Evolutionary conservation across 1,140 invertebrate genomes (phyloP), one percentile per base, ranked within the genome.

Genomic region (Aporrectodea caliginosa): DNA sequence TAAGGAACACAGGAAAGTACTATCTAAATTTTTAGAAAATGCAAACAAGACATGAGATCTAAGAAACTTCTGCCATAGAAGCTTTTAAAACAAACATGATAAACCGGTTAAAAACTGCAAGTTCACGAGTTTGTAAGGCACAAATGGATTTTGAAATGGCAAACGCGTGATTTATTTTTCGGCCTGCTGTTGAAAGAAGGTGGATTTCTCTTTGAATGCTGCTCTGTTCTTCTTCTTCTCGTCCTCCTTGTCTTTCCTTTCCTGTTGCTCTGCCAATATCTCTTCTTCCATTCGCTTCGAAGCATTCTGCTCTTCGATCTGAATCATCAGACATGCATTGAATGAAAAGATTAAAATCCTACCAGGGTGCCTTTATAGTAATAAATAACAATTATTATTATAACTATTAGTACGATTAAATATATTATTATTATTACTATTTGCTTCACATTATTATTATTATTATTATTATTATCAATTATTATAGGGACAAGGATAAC

Each of bases 121-220:
- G n/a, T n/a, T n/a, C n/a, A n/a, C n/a, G n/a, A n/a, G n/a, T n/a
- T n/a, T n/a, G n/a, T n/a, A n/a, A n/a, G n/a, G n/a, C n/a, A n/a
- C n/a, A n/a, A n/a, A n/a, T n/a, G n/a, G n/a, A n/a, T n/a, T n/a
- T n/a, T n/a, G n/a, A n/a, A n/a, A n/a, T n/a, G n/a, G n/a, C n/a
- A n/a, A n/a, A n/a, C n/a, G n/a, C n/a, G n/a, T n/a, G n/a, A n/a
- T 58, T 58, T 58, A 58, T 6, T 58, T 58, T 58, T 6, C 43
- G 6, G 6, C 6, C 22, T 58, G 43, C 43, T 58, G 43, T 22
- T 58, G 43, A 74, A 74, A 74, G 73, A 74, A 32, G 34, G 27
- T 77, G 27, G 75, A 32, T 69, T 80, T 80, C 33, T 80, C 72
- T 73, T 80, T 80, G 75, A 80, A 80, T 6, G 68, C 75, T 31